Evolutionary conservation across 2,797 vertebrate genomes (phyloP).

Genomic region (Pygocentrus nattereri): DNA sequence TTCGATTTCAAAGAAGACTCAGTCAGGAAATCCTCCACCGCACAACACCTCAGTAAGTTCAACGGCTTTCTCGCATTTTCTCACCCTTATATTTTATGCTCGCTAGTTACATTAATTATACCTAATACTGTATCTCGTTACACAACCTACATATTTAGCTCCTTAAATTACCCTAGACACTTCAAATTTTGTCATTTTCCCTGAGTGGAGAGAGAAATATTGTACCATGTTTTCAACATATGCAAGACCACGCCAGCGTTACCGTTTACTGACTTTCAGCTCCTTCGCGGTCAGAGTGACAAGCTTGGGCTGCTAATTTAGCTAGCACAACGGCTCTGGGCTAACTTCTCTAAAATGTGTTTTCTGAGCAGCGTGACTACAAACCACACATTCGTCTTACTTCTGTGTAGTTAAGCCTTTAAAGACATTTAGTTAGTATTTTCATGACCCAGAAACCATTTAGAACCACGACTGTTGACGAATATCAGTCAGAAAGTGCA

Average conservation of each 20-base stretch:
- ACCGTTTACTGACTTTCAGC: background rate
- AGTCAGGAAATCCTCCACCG: conserved; percentile 88
- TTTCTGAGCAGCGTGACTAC: too few species aligned
- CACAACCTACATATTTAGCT: background rate
- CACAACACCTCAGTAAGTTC: conserved; percentile 81
- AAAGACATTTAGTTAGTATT: too few species aligned
- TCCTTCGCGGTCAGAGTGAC: background rate
- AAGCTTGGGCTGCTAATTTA: too few species aligned
- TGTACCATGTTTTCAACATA: background rate
- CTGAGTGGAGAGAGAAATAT: background rate
- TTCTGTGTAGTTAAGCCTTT: too few species aligned
- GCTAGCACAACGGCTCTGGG: background rate
- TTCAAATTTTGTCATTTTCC: background rate
- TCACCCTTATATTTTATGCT: background rate
- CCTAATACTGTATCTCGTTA: too few species aligned
- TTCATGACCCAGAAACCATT: too few species aligned
- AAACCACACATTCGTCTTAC: too few species aligned
- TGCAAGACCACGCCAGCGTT: background rate
- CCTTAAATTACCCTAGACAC: background rate
- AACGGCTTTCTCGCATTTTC: background rate
- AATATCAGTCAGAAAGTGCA: too few species aligned
- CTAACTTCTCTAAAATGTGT: too few species aligned
- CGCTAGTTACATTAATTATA: background rate
- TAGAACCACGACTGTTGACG: too few species aligned
- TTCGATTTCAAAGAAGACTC: conserved; percentile 93